Conservation (phyloP, 2,113 vertebrate genomes). For the Passer domesticus region DNA sequence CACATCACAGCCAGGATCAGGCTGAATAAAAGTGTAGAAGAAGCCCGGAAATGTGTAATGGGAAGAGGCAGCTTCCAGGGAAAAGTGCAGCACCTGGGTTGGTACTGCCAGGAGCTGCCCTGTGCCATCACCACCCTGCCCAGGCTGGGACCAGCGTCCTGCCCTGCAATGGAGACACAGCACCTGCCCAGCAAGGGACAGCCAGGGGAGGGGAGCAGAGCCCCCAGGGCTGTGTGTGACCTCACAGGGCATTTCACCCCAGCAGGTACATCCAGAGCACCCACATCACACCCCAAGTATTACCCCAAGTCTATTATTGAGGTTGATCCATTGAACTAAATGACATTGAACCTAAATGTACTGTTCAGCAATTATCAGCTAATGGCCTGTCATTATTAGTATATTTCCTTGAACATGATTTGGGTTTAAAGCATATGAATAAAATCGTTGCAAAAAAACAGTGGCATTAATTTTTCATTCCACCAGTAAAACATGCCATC, state of each 20-base stretch:
- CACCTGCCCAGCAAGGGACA: neutral
- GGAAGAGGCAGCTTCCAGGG: neutral
- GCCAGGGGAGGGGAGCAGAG: neutral
- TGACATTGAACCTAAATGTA: neutral
- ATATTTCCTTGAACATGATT: neutral
- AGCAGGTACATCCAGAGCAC: neutral
- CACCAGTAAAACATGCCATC: neutral
- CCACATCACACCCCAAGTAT: too few relatives aligned
- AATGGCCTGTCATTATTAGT: neutral
- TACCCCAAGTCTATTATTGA: neutral
- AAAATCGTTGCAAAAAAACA: neutral
- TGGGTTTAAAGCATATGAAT: neutral
- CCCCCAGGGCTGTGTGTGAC: fast-evolving
- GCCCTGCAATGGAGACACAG: neutral
- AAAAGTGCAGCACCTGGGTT: neutral
- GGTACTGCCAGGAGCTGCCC: fast-evolving
- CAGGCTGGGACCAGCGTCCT: neutral
- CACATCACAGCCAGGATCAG: neutral
- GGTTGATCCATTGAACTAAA: neutral
- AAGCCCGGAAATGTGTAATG: neutral
- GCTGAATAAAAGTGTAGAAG: neutral
- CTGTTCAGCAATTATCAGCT: neutral
- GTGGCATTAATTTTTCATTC: neutral
- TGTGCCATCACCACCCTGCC: neutral
- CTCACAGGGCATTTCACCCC: neutral